These are phyloP conservation scores for Elephas maximus DNA, from an alignment of 2,113 vertebrate genomes.

Conservation along the genomic window DNA sequence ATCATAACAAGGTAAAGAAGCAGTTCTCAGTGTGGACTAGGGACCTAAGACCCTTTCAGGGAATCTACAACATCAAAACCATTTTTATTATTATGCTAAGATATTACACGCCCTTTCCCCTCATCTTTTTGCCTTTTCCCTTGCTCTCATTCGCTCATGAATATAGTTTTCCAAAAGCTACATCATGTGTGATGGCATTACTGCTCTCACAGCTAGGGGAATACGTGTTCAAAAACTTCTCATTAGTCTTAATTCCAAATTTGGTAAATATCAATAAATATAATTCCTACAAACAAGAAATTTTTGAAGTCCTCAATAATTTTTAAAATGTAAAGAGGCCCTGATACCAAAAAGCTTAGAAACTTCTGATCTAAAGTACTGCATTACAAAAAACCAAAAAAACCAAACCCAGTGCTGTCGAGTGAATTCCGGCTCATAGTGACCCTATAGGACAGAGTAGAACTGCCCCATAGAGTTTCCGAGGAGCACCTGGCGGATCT, in stretches of 20 bases:
- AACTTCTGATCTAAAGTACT: neutral
- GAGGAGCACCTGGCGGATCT: too few relatives aligned
- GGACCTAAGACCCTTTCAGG: neutral
- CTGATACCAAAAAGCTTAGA: neutral
- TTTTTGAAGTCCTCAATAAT: neutral
- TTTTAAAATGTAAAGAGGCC: neutral
- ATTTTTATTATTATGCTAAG: neutral
- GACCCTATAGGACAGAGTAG: too few relatives aligned
- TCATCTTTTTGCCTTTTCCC: neutral
- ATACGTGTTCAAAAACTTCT: neutral
- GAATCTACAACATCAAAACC: neutral
- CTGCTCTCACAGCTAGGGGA: neutral
- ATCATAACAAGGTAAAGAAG: neutral
- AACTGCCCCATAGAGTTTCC: too few relatives aligned
- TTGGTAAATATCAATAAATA: conserved; percentile 23
- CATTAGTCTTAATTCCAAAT: conserved; percentile 32
- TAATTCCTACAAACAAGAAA: conserved; percentile 25
- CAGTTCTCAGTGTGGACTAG: neutral
- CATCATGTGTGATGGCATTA: neutral
- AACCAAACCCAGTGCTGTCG: too few relatives aligned
- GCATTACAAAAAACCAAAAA: neutral
- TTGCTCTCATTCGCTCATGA: neutral
- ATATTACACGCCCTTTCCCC: neutral
- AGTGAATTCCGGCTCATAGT: too few relatives aligned
- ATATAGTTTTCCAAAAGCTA: neutral